Conservation (phyloP, 2,888 invertebrate species). For the Stenichneumon culpator region DNA sequence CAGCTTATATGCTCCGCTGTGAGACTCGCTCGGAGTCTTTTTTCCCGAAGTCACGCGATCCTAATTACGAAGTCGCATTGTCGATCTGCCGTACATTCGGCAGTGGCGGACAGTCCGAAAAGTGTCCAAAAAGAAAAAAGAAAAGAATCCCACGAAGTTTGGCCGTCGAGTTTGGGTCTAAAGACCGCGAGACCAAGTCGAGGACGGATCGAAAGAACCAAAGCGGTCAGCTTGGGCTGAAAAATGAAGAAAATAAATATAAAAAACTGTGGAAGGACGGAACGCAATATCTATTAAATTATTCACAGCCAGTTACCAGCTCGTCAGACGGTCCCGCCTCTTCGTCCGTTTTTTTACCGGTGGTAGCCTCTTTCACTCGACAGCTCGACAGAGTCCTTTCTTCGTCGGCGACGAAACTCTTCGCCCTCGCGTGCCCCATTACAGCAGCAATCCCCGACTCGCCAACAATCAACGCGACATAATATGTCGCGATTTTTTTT, state of each 20-base stretch:
- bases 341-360: conserved; percentile 72
- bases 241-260: conserved; percentile 50
- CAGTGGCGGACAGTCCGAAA: not conserved
- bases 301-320: conserved; percentile 81
- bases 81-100: conserved; percentile 11
- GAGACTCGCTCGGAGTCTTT: not conserved
- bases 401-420: conserved; percentile 67
- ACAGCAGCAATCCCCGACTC: conserved; percentile 29
- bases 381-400: conserved; percentile 62
- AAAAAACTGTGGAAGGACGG: conserved; percentile 57
- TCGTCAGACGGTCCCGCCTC: conserved; percentile 78
- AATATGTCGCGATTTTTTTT: conserved; percentile 22
- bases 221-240: conserved; percentile 48
- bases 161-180: conserved; percentile 40
- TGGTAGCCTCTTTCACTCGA: conserved; percentile 48
- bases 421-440: conserved; percentile 40
- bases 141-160: conserved; percentile 45
- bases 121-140: conserved; percentile 14
- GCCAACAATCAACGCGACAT: conserved; percentile 40
- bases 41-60: conserved; percentile 35
- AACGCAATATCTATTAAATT: conserved; percentile 79
- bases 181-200: conserved; percentile 37
- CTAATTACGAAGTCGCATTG: conserved; percentile 31
- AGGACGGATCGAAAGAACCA: conserved; percentile 36
- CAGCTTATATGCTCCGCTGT: not conserved